phyloP scores from a whole-genome alignment of 2,888 invertebrate genomes.

The Omphaloscelis lunosa region DNA sequence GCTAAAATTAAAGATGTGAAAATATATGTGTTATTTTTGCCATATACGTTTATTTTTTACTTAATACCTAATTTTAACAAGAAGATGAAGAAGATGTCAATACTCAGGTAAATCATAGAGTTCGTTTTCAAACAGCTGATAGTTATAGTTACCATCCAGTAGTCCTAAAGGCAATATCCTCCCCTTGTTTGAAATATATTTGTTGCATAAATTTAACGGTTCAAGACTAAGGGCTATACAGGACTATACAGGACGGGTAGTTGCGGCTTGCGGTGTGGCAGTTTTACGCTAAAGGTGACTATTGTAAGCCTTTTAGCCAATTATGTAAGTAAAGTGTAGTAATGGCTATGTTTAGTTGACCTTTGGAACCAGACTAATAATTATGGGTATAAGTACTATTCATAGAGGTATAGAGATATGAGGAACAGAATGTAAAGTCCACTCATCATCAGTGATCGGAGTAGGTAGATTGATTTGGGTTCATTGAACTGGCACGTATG shows the following conservation, averaged over 20 bases:
- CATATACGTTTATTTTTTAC: too few relatives aligned
- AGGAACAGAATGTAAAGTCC: too few relatives aligned
- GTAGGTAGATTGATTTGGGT: too few relatives aligned
- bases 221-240: slow-evolving; percentile 50
- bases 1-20: too few relatives aligned
- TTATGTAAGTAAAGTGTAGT: not conserved
- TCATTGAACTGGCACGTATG: too few relatives aligned
- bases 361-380: not conserved
- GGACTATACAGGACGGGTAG: slow-evolving; percentile 27
- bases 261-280: slow-evolving; percentile 32
- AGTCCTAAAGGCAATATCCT: slow-evolving; percentile 19
- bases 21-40: too few relatives aligned
- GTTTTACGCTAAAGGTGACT: slow-evolving; percentile 2
- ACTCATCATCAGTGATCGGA: too few relatives aligned
- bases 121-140: slow-evolving; percentile 6
- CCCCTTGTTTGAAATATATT: slow-evolving; percentile 19
- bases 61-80: too few relatives aligned
- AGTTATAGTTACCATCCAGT: not conserved
- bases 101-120: not conserved
- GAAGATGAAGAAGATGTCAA: too few relatives aligned
- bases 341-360: not conserved
- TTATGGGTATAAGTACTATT: too few relatives aligned
- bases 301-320: not conserved
- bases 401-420: too few relatives aligned
- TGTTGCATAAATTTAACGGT: slow-evolving; percentile 61